A percentile compares a stretch with the other conserved stretches of the same genome.
phyloP scores from a whole-genome alignment of 1,140 invertebrate species.

The Drosophila subobscura region DNA sequence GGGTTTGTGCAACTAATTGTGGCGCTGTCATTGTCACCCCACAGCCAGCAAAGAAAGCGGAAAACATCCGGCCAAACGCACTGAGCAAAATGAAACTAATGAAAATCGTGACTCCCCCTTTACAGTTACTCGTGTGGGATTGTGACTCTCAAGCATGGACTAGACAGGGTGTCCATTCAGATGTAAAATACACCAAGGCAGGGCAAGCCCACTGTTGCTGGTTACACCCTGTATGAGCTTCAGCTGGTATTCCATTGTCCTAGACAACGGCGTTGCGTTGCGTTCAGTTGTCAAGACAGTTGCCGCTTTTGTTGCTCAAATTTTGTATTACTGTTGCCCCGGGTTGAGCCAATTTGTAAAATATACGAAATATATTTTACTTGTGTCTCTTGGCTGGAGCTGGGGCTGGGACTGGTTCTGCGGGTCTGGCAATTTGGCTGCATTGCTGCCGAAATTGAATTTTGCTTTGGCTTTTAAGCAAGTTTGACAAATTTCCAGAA shows the following conservation, averaged over 20 bases:
- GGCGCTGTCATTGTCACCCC: constrained; percentile 68
- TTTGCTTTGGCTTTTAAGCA: constrained; percentile 61
- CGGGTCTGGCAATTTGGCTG: constrained; percentile 50
- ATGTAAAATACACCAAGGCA: too few relatives aligned
- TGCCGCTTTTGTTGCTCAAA: constrained; percentile 45
- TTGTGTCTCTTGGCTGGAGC: constrained; percentile 36
- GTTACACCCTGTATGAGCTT: constrained; percentile 29
- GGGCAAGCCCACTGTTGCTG: too few relatives aligned
- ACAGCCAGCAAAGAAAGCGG: constrained; percentile 5
- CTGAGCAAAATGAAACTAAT: constrained; percentile 73
- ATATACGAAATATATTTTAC: constrained; percentile 68
- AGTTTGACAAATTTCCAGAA: constrained; percentile 73
- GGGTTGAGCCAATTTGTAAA: constrained; percentile 76
- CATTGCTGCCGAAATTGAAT: constrained; percentile 71
- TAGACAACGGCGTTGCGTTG: constrained; percentile 42
- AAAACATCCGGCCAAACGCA: constrained; percentile 20
- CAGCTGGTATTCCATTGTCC: constrained; percentile 27
- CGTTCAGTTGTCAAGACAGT: constrained; percentile 64
- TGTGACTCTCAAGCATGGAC: too few relatives aligned
- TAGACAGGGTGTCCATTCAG: constrained; percentile 21
- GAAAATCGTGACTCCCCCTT: constrained; percentile 80
- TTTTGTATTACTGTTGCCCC: constrained; percentile 42
- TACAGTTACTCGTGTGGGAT: constrained; percentile 26
- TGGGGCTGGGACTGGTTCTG: constrained; percentile 13
- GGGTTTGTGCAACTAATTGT: constrained; percentile 75